Base-by-base conservation (phyloP, 2,113 vertebrate genomes). In the Propithecus coquereli region DNA sequence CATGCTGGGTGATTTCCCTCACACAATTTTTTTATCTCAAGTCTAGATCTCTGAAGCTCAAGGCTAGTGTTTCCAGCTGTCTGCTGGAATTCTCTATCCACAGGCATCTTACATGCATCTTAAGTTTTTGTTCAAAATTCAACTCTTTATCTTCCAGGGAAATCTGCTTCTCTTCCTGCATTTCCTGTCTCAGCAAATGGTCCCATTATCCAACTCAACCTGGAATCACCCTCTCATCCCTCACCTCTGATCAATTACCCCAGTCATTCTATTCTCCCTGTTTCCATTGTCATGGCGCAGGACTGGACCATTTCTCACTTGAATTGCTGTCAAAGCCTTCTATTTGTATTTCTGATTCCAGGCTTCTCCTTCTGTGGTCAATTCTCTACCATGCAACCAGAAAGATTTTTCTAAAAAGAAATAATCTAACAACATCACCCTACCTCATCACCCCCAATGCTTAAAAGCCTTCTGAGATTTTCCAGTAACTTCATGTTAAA, bases 11-110 rank as follows among this genome's bases (percentile, higher is more conserved):
- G 50, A 87, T 88, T 95, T 92, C 74, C 45, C 30, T 65, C 50
- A 71, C 11, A 84, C 17, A 65, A 8, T 20, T 66, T 93, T 13
- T 92, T 87, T 92, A 94, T 96, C 90, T 97, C 30, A 71, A 92
- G 65, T 93, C 84, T 92, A 77, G 32, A 63, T 92, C 88, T 96
- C 85, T 43, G 77, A 95, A 92, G 68, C 45, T 85, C 37, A 65
- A 84, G 83, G 87, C 50, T 25, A 81, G 40, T 43, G 59, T 81
- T 83, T 81, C 57, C 59, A 81, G 79, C 77, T 95, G 79, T 47
- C 54, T 66, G 73, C 32, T 45, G 54, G 84, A 73, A 61, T 74
- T 93, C 82, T 74, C 73, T 9, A 32, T 63, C 77, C 93, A 83
- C 77, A 94, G 71, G 71, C 54, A 88, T 82, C 47, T 94, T 90